Percentiles rank a stretch among this genome's conserved stretches.
Evolutionary conservation across 2,113 vertebrate genomes (phyloP).

Genomic region (Scartelaos histophorus): DNA sequence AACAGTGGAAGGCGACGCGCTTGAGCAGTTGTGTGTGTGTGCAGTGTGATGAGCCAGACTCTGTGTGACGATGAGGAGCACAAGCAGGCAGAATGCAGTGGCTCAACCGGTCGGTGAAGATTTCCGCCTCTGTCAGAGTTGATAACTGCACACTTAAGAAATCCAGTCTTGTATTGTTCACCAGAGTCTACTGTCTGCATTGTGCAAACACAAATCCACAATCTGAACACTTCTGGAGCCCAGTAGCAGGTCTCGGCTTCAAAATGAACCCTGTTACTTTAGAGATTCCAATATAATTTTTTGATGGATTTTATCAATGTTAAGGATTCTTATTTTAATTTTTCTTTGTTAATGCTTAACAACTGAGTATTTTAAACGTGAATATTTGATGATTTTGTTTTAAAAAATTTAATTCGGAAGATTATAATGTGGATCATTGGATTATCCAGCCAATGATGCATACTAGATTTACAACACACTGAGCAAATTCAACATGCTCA

Average conservation of each 20-base stretch:
- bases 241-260: neutral
- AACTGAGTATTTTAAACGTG: no score
- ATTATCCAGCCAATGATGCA: no score
- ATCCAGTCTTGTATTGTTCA: neutral
- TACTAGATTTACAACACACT: no score
- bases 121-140: conserved; percentile 28
- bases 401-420: no score
- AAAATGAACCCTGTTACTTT: neutral
- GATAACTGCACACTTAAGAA: conserved; percentile 36
- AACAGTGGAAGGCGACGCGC: neutral
- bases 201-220: neutral
- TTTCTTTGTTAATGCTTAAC: no score
- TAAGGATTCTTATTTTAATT: neutral
- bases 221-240: neutral
- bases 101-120: conserved; percentile 66
- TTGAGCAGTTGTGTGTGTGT: neutral
- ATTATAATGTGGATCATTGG: no score
- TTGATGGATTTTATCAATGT: neutral
- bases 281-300: neutral
- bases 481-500: no score
- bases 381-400: no score
- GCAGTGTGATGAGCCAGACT: neutral
- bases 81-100: conserved; percentile 42
- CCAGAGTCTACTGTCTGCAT: neutral
- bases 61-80: conserved; percentile 26